Percentiles rank a stretch among this genome's conserved stretches.
Conservation (phyloP, 2,797 vertebrate species). For the Lithobates sylvaticus region DNA sequence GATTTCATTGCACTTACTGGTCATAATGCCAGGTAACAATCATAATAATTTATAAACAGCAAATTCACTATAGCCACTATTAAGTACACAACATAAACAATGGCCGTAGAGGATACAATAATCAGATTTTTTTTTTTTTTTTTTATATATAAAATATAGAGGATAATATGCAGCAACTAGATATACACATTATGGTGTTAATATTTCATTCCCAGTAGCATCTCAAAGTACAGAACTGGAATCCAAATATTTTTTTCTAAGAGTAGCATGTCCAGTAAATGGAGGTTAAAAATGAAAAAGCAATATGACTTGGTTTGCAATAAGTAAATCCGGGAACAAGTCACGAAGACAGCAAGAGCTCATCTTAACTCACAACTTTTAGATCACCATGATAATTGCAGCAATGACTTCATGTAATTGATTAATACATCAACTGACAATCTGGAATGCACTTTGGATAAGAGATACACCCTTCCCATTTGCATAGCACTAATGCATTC, state of each 20-base stretch:
- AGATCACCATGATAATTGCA: not conserved
- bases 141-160: constrained; percentile 15
- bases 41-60: constrained; percentile 44
- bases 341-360: not conserved
- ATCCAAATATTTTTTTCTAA: not conserved
- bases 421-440: not conserved
- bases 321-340: constrained; percentile 2
- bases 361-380: not conserved
- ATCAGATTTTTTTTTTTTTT: not conserved
- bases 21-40: constrained; percentile 42
- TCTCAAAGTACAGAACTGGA: constrained; percentile 8
- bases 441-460: not conserved
- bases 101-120: constrained; percentile 2
- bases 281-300: not conserved
- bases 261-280: not conserved
- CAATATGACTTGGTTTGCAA: constrained; percentile 17
- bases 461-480: not conserved
- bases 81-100: constrained; percentile 34
- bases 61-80: constrained; percentile 11
- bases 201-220: constrained; percentile 47
- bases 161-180: constrained; percentile 27
- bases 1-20: constrained; percentile 57
- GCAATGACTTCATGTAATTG: not conserved
- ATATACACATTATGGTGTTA: constrained; percentile 35
- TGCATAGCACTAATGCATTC: not conserved